Conservation (phyloP, 1,140 invertebrate genomes). For the Zaprionus taronus region DNA sequence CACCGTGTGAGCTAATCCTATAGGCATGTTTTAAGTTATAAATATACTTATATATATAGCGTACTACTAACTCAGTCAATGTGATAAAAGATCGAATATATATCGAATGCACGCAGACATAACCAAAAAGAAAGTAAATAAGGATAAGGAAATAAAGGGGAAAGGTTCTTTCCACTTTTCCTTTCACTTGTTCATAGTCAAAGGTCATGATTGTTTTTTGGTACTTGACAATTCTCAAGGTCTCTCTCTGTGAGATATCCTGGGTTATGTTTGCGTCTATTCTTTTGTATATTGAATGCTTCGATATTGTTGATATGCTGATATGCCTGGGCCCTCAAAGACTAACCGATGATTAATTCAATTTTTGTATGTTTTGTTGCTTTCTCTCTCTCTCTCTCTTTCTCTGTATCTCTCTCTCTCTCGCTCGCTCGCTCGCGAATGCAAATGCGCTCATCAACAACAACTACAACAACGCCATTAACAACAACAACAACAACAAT, state of each 20-base stretch:
- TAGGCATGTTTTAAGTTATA: slow-evolving; percentile 55
- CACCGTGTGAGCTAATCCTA: slow-evolving; percentile 18
- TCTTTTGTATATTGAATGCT: slow-evolving; percentile 19
- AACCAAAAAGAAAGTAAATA: neutral
- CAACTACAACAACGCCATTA: slow-evolving; percentile 51
- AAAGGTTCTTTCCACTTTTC: neutral
- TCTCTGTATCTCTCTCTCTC: slow-evolving; percentile 53
- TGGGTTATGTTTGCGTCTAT: neutral
- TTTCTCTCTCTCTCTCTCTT: slow-evolving; percentile 56
- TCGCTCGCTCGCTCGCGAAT: slow-evolving; percentile 42
- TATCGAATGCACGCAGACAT: neutral
- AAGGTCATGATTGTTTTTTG: neutral
- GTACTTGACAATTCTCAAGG: neutral
- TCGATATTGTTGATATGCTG: slow-evolving; percentile 26
- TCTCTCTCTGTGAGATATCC: too few species aligned
- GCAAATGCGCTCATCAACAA: slow-evolving; percentile 68
- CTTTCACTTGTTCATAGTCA: neutral
- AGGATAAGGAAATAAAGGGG: too few species aligned
- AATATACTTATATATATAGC: slow-evolving; percentile 24
- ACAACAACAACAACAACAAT: slow-evolving; percentile 57
- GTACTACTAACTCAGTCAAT: slow-evolving; percentile 38
- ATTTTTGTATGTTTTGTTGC: slow-evolving; percentile 75
- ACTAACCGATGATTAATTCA: slow-evolving; percentile 71
- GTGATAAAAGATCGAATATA: slow-evolving; percentile 9
- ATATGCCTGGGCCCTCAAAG: slow-evolving; percentile 38